These are phyloP conservation scores for Andrena camellia DNA, from an alignment of 2,888 invertebrate species.

Conservation along the genomic window DNA sequence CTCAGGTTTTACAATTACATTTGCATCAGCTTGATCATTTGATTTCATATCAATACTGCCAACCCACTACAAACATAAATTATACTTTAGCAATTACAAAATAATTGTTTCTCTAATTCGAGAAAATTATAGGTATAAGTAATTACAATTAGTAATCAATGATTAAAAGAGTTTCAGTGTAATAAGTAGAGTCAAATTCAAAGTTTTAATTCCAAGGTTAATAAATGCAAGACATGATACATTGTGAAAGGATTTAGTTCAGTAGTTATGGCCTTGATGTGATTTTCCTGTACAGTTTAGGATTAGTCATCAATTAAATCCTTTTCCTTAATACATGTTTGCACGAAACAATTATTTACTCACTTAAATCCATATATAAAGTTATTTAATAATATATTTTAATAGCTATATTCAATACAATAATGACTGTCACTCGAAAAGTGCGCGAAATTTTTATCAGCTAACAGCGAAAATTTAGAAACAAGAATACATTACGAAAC, in stretches of 20 bases:
- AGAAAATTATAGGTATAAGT: constrained; percentile 7
- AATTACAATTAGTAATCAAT: background rate
- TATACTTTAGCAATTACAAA: background rate
- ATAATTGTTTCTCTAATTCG: constrained; percentile 9
- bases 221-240: background rate
- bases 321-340: background rate
- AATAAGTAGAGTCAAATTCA: background rate
- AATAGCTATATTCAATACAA: background rate
- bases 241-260: constrained; percentile 64
- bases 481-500: background rate
- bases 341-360: background rate
- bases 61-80: constrained; percentile 89
- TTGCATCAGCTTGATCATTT: constrained; percentile 95
- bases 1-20: constrained; percentile 93
- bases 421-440: constrained; percentile 15
- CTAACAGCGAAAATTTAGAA: background rate
- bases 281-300: constrained; percentile 28
- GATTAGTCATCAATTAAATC: constrained; percentile 1
- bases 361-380: background rate
- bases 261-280: constrained; percentile 65
- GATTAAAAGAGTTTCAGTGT: background rate
- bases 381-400: background rate
- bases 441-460: background rate
- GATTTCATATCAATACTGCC: constrained; percentile 94
- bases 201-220: background rate